phyloP scores from a whole-genome alignment of 1,140 invertebrate genomes.

The Metaphire vulgaris region DNA sequence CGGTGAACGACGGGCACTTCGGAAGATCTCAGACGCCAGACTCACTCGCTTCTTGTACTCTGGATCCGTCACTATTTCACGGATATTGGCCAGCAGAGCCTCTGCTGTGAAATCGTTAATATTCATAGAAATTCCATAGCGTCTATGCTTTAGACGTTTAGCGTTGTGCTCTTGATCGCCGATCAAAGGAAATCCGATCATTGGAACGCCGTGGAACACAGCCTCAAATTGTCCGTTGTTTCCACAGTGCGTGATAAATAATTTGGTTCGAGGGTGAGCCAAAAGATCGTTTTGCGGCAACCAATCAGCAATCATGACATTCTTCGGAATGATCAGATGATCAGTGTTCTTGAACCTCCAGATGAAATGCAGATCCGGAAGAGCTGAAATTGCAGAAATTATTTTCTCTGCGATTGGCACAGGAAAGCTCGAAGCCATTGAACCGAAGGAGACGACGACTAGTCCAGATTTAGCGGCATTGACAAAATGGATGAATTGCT shows the following conservation, averaged over 20 bases:
- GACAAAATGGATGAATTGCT: neutral
- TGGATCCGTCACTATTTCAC: neutral
- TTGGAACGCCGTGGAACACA: slow-evolving; percentile 58
- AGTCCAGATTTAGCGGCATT: neutral
- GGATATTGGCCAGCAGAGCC: neutral
- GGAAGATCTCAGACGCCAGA: slow-evolving; percentile 15
- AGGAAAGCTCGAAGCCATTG: neutral
- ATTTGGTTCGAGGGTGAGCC: slow-evolving; percentile 53
- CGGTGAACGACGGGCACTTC: neutral
- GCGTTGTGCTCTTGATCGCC: slow-evolving; percentile 43
- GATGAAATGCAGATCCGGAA: no score
- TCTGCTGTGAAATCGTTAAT: neutral
- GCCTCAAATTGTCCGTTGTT: slow-evolving; percentile 67
- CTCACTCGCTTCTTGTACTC: neutral
- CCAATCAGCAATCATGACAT: slow-evolving; percentile 46
- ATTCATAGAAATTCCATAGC: slow-evolving; percentile 31
- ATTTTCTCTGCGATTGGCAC: neutral
- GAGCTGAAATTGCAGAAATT: neutral
- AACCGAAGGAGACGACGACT: slow-evolving; percentile 11
- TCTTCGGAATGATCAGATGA: neutral
- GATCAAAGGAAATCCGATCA: slow-evolving; percentile 36
- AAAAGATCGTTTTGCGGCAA: slow-evolving; percentile 73
- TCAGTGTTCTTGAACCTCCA: neutral
- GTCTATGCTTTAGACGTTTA: slow-evolving; percentile 39
- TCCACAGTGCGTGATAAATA: slow-evolving; percentile 68